These are phyloP conservation scores for Dascyllus trimaculatus DNA, from an alignment of 2,113 vertebrate species.

Conservation along the genomic window DNA sequence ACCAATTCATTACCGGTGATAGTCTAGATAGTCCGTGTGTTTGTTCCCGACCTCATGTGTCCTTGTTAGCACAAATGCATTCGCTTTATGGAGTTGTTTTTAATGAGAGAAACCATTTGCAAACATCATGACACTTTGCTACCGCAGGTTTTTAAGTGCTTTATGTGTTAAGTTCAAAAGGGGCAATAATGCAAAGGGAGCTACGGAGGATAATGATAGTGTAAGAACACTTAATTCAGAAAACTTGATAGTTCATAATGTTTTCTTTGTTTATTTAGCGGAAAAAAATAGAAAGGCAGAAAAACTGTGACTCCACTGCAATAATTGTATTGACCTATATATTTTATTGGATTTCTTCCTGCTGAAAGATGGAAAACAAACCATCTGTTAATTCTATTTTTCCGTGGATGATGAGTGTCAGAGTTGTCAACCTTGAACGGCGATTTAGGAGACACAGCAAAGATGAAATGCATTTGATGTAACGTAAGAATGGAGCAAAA, in stretches of 20 bases:
- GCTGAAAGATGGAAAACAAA: neutral
- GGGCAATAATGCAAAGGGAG: neutral
- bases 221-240: neutral
- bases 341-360: conserved; percentile 7
- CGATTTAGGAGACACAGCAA: neutral
- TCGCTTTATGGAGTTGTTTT: neutral
- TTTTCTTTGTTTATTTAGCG: neutral
- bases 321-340: neutral
- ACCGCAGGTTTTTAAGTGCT: neutral
- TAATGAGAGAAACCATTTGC: conserved; percentile 2
- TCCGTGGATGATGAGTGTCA: too few relatives aligned
- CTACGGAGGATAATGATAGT: neutral
- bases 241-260: neutral
- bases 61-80: conserved; percentile 26
- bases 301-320: neutral
- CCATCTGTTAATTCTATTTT: too few relatives aligned
- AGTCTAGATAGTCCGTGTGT: conserved; percentile 11
- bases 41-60: conserved; percentile 9
- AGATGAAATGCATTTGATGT: neutral
- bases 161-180: neutral
- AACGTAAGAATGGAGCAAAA: conserved; percentile 16
- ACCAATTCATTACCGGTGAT: conserved; percentile 4
- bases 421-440: neutral
- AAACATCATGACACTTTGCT: conserved; percentile 1
- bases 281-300: neutral